Percentiles rank a stretch among this genome's conserved stretches.
Conservation (phyloP, 2,797 vertebrate genomes). For the Oreonectes daqikongensis region DNA sequence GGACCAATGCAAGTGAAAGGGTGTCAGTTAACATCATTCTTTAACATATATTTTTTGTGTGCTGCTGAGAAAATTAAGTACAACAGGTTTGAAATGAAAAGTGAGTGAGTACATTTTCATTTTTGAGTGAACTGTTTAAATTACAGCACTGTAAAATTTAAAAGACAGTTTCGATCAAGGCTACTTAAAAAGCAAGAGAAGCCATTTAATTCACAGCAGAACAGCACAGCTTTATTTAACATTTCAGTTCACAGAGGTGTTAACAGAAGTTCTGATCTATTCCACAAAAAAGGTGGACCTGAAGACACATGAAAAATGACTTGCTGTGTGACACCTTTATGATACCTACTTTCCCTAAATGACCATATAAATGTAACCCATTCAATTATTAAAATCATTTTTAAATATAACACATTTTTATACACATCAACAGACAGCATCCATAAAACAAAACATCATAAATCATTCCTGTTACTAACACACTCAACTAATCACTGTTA, state of each 20-base stretch:
- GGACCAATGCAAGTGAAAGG: no score
- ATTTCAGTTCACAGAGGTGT: constrained; percentile 62
- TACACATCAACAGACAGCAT: constrained; percentile 58
- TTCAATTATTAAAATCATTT: constrained; percentile 46
- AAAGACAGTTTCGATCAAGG: no score
- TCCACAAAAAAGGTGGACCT: constrained; percentile 42
- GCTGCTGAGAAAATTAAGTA: no score
- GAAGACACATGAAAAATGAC: constrained; percentile 54
- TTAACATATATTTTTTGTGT: no score
- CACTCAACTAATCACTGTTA: constrained; percentile 53
- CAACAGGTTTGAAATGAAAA: no score
- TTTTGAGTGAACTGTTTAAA: no score
- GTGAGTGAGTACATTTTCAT: no score
- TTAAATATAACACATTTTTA: constrained; percentile 51
- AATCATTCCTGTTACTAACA: constrained; percentile 61
- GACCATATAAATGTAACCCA: constrained; percentile 40
- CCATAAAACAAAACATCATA: constrained; percentile 66
- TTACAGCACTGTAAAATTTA: no score
- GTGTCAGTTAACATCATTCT: no score
- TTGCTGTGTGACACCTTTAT: constrained; percentile 36
- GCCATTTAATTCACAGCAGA: constrained; percentile 53
- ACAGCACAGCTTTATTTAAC: constrained; percentile 69
- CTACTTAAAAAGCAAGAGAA: background rate
- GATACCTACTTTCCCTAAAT: constrained; percentile 49
- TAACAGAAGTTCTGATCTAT: constrained; percentile 57